Conservation (phyloP, 2,113 vertebrate species). For the Triplophysa tibetana region DNA sequence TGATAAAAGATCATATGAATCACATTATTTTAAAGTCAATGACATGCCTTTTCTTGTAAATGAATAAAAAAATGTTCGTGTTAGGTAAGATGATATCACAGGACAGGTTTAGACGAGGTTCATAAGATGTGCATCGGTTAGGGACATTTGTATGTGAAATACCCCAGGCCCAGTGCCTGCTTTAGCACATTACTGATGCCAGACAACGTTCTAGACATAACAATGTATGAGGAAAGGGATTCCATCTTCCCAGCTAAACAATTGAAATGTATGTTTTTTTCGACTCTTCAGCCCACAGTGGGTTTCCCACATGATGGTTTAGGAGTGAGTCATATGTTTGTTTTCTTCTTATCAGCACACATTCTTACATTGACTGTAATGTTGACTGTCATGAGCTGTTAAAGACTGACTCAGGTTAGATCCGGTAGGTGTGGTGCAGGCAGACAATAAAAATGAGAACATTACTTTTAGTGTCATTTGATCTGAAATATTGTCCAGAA, state of each 20-base stretch:
- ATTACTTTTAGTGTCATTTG: neutral
- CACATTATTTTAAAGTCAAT: neutral
- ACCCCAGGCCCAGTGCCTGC: neutral
- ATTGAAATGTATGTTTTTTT: neutral
- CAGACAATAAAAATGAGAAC: neutral
- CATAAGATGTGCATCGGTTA: neutral
- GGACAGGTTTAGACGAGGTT: neutral
- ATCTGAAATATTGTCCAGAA: too few relatives aligned
- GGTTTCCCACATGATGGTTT: neutral
- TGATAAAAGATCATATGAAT: neutral
- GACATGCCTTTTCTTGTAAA: neutral
- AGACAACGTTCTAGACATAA: conserved; percentile 4
- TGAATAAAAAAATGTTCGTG: neutral
- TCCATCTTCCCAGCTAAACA: neutral
- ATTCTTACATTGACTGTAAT: neutral
- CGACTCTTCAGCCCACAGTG: neutral
- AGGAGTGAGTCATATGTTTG: neutral
- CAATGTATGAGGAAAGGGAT: conserved; percentile 1
- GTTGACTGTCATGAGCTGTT: neutral
- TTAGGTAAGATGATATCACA: neutral
- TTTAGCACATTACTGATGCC: conserved; percentile 2
- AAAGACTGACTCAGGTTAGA: conserved; percentile 19
- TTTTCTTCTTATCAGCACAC: conserved; percentile 30
- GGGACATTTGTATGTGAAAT: conserved; percentile 5
- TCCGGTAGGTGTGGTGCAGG: neutral